phyloP scores from a whole-genome alignment of 2,113 vertebrate genomes.

The Fulica atra region DNA sequence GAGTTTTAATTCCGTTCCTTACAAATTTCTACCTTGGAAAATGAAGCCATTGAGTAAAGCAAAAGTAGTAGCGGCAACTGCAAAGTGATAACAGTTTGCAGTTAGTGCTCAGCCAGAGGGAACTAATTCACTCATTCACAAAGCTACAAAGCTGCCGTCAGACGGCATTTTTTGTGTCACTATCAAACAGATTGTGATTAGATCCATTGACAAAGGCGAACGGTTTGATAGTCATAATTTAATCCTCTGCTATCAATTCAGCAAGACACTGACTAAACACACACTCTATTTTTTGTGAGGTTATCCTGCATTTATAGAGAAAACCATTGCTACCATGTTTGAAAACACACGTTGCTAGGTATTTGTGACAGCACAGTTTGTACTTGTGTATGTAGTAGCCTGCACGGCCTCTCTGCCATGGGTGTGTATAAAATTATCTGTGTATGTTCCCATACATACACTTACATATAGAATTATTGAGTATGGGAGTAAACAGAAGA shows the following conservation, averaged over 20 bases:
- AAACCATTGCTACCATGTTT: background rate
- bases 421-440: background rate
- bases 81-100: slow-evolving; percentile 2
- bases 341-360: background rate
- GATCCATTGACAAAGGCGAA: slow-evolving; percentile 22
- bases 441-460: background rate
- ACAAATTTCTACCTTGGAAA: slow-evolving; percentile 35
- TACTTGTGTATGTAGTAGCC: background rate
- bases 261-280: background rate
- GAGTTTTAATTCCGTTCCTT: slow-evolving; percentile 1
- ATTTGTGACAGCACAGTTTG: background rate
- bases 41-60: background rate
- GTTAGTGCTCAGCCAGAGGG: slow-evolving; percentile 41
- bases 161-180: background rate
- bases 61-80: background rate
- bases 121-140: slow-evolving; percentile 49
- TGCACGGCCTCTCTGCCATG: background rate
- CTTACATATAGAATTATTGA: background rate
- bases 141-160: slow-evolving; percentile 17
- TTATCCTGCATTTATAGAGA: background rate
- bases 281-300: background rate
- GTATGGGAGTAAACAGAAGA: background rate
- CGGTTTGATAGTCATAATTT: slow-evolving; percentile 17
- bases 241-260: slow-evolving; percentile 10
- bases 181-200: slow-evolving; percentile 17